A percentile compares a stretch with the other conserved stretches of the same genome.
Conservation (phyloP, 2,113 vertebrate genomes). For the Crotalus viridis region DNA sequence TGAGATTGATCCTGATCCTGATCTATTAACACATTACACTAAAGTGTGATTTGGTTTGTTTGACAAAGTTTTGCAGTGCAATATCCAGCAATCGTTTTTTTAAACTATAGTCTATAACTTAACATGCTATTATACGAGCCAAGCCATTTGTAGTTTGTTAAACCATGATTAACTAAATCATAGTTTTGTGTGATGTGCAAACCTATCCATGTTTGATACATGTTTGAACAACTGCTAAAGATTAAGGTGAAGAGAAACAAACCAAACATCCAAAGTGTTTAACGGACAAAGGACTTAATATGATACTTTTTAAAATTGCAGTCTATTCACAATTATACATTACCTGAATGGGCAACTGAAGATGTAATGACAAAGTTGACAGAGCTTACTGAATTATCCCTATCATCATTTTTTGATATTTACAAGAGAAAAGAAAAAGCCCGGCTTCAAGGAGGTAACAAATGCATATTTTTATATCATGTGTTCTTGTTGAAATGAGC, state of each 20-base stretch:
- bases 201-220: neutral
- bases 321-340: constrained; percentile 78
- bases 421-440: constrained; percentile 78
- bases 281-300: neutral
- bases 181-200: neutral
- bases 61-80: neutral
- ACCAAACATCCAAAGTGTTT: neutral
- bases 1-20: neutral
- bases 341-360: constrained; percentile 78
- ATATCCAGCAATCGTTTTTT: neutral
- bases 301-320: constrained; percentile 34
- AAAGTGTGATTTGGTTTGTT: neutral
- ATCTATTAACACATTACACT: neutral
- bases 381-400: constrained; percentile 72
- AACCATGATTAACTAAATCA: neutral
- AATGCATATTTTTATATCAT: neutral
- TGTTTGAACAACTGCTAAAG: neutral
- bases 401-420: constrained; percentile 69
- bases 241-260: neutral
- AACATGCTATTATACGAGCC: neutral
- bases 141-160: neutral
- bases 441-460: constrained; percentile 77
- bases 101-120: neutral
- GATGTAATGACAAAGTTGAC: constrained; percentile 73
- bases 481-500: neutral